Evolutionary conservation across 1,140 invertebrate genomes (phyloP).

Genomic region (Diuraphis noxia): DNA sequence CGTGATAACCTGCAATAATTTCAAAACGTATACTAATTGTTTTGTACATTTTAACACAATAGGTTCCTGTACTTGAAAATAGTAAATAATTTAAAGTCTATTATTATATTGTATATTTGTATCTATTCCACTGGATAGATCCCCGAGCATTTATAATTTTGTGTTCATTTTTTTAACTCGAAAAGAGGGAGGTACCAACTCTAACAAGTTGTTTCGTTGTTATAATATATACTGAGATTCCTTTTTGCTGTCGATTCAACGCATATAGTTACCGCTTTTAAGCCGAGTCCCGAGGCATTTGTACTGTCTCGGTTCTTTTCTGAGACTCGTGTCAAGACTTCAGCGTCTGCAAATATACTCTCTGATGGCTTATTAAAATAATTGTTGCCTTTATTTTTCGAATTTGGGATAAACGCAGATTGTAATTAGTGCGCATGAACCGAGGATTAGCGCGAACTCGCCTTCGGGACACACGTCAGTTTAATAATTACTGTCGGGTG

Average conservation of each 20-base stretch:
- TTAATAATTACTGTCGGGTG: slow-evolving; percentile 18
- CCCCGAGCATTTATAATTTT: background rate
- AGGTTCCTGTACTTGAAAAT: no score
- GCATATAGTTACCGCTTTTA: background rate
- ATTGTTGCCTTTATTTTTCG: slow-evolving; percentile 39
- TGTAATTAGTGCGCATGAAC: background rate
- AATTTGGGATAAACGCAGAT: background rate
- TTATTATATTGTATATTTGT: background rate
- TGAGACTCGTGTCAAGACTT: slow-evolving; percentile 20
- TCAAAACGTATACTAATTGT: background rate
- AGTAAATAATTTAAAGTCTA: no score
- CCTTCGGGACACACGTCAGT: slow-evolving; percentile 29
- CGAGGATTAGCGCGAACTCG: slow-evolving; percentile 17
- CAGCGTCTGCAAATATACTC: slow-evolving; percentile 20
- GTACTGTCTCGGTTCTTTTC: background rate
- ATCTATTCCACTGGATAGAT: background rate
- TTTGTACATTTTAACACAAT: background rate
- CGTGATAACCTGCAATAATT: background rate
- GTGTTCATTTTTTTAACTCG: background rate
- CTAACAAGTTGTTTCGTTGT: background rate
- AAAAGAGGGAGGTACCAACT: background rate
- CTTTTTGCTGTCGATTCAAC: background rate
- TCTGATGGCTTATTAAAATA: slow-evolving; percentile 25
- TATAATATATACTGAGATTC: background rate
- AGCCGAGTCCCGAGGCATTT: background rate